Percentiles rank a stretch among this genome's conserved stretches.
Evolutionary conservation across 30 jellyfish, hydroid and myxozoan genomes (phyloP).

Genomic region (Aurelia aurita): DNA sequence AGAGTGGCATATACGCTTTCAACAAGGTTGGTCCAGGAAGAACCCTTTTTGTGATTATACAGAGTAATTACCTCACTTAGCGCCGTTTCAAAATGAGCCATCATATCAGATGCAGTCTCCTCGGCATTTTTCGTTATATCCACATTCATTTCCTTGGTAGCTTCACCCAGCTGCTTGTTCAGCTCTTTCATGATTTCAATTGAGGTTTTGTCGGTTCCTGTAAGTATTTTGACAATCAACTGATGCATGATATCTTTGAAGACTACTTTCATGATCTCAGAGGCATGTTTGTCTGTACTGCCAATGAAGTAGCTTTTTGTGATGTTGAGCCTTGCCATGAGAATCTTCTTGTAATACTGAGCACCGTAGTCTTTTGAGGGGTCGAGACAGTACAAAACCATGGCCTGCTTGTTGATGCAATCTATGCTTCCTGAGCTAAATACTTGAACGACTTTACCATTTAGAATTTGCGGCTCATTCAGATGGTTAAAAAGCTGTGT

Average conservation of each 20-base stretch:
- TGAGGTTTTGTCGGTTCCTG: conserved; percentile 51
- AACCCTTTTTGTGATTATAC: not conserved
- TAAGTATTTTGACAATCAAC: conserved; percentile 17
- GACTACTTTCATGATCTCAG: conserved; percentile 30
- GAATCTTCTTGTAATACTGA: conserved; percentile 29
- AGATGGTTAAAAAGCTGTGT: conserved; percentile 46
- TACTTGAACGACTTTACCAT: conserved; percentile 42
- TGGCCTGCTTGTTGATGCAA: conserved; percentile 63
- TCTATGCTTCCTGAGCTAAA: conserved; percentile 8
- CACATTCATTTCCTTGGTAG: conserved; percentile 36
- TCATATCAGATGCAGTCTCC: conserved; percentile 31
- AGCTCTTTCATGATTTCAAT: conserved; percentile 27
- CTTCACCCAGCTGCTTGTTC: conserved; percentile 16
- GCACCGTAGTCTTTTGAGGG: conserved; percentile 55
- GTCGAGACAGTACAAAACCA: conserved; percentile 58
- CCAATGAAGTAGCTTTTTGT: conserved; percentile 47
- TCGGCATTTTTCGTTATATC: conserved; percentile 19
- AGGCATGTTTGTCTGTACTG: not conserved
- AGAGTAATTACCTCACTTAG: conserved; percentile 4
- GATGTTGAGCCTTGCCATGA: conserved; percentile 44
- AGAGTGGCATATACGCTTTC: conserved; percentile 17
- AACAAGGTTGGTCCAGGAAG: conserved; percentile 39
- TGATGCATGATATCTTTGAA: conserved; percentile 50
- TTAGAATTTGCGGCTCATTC: conserved; percentile 34
- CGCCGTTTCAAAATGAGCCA: conserved; percentile 10